Base-by-base conservation (phyloP, 2,113 vertebrate genomes). In the Blennius ocellaris region DNA sequence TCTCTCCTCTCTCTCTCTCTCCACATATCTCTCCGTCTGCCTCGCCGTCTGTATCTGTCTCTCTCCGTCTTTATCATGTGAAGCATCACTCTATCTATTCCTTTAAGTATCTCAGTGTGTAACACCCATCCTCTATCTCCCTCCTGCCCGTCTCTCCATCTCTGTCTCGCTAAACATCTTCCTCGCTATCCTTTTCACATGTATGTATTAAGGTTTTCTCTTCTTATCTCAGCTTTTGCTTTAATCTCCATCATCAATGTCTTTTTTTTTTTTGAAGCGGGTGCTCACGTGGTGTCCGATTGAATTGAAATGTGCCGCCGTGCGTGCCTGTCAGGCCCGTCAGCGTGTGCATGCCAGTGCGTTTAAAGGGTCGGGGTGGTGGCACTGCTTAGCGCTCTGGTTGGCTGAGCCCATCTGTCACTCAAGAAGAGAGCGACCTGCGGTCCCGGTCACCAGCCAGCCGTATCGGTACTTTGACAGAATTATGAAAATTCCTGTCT, bases 381-480 rank as follows among this genome's bases (percentile, higher is more conserved):
- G 89, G 91, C 93, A 87, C 89, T 92, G 88, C 92, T 95, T 92
- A 93, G 92, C 89, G 90, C 94, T 95, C 92, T 94, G 94, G 94
- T 93, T 95, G 96, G 95, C 89, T 95, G 94, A 91, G 86, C 90
- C 94, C 95, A 94, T 97, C 96, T 97, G 96, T 96, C 96, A 96
- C 90, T 96, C 94, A 94, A 78, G 95, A 90, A 90, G 69, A 87
- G 90, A 30, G 85, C 86, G 92, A 94, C 93, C 94, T 93, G 88
- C 87, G 91, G 89, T 86, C 94, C 91, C 89, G 89, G 90, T 91
- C 89, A 60, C 85, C 93, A 78, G 80, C 92, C 92, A 93, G 90
- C 92, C 89, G 50, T 93, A 89, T 90, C 89, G 59, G 77, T 58
- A 87, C 85, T 90, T 76, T 88, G 86, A 87, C 94, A 94, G 94